phyloP scores from a whole-genome alignment of 2,113 vertebrate species.

The Clarias magur region DNA sequence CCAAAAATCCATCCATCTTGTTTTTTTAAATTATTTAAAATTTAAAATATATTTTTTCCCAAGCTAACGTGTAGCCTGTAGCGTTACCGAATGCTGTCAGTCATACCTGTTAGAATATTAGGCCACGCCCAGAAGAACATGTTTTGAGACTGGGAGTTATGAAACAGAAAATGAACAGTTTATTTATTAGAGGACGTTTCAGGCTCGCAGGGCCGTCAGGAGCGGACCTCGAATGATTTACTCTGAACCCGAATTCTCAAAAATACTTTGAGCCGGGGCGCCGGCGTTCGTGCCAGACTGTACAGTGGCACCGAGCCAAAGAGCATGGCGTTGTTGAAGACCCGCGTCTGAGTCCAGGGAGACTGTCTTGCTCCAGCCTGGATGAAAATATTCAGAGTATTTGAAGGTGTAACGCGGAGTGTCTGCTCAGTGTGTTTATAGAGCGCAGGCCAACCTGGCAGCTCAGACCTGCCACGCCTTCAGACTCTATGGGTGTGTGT shows the following conservation, averaged over 20 bases:
- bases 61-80: neutral
- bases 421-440: neutral
- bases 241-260: neutral
- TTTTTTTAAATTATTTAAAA: neutral
- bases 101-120: neutral
- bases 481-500: neutral
- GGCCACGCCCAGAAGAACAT: neutral
- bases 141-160: neutral
- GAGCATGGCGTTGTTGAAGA: neutral
- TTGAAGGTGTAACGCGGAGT: neutral
- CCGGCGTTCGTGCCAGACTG: neutral
- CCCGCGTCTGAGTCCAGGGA: neutral
- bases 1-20: neutral
- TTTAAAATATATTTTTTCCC: neutral
- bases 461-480: neutral
- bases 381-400: neutral
- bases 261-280: neutral
- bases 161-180: neutral
- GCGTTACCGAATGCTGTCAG: neutral
- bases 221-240: neutral
- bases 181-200: neutral
- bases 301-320: neutral
- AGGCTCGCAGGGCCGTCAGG: neutral
- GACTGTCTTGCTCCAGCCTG: neutral
- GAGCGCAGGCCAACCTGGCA: neutral